Base-by-base conservation (phyloP, 2,113 vertebrate genomes). In the Baryphthengus martii region DNA sequence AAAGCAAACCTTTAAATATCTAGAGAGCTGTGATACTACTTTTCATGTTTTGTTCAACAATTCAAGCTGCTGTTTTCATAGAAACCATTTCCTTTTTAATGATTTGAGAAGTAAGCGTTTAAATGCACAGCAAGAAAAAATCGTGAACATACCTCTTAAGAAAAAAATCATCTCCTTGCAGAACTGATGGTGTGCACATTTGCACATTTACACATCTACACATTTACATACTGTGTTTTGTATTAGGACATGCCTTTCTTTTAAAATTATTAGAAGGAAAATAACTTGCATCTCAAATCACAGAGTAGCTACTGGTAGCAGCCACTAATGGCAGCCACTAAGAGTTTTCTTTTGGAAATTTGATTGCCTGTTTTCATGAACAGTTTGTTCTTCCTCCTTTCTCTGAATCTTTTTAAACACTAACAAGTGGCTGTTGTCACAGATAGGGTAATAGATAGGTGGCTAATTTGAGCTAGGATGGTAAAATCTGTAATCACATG, bases 301-400 rank as follows among this genome's bases (percentile, higher is more conserved):
- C 6, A 23, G 24, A 66, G 13, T 17, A 39, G 4, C 28, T 52
- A 50, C 45, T 35, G 63, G 42, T 13, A 67, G 47, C 14, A 78
- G 40, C 23, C n/a, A 11, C 49, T 62, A 14, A 52, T 21, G 17
- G 17, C 29, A 85, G 50, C 10, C 20, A 12, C 24, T 49, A 9
- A 52, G 33, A 35, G 13, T 29, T 39, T 11, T n/a, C 10, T 6
- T 45, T 84, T 71, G 1, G 0, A 39, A 49, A 49, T 73, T 83
- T 59, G 65, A 12, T 37, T 42, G 42, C 17, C 24, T 0, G 0
- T 26, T 75, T 55, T 59, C 1, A 4, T 52, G 35, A 65, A 5
- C 42, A 66, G 9, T 67, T 50, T 71, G 6, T n/a, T 59, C 10
- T 78, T 55, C 2, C 11, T 16, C 4, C 3, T 6, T 53, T 62